These are phyloP conservation scores for Acrocera orbiculus DNA, from an alignment of 2,888 invertebrate species.

Conservation along the genomic window DNA sequence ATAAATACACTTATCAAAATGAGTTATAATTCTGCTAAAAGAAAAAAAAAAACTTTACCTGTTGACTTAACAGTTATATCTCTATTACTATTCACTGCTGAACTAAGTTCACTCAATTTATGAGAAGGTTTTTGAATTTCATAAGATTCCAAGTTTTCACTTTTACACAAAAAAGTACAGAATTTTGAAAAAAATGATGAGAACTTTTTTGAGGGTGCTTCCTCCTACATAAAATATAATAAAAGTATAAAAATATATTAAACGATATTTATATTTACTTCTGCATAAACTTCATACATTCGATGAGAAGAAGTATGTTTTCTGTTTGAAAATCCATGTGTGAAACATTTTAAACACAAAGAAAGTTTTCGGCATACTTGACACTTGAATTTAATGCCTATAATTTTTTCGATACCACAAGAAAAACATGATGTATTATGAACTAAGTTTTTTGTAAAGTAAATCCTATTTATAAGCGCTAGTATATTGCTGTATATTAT, in stretches of 20 bases:
- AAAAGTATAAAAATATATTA: background rate
- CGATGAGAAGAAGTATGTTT: constrained; percentile 24
- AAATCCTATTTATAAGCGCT: constrained; percentile 25
- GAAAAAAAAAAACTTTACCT: too few species aligned
- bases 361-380: constrained; percentile 25
- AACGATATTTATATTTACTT: constrained; percentile 14
- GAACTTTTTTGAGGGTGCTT: constrained; percentile 20
- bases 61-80: too few species aligned
- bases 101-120: too few species aligned
- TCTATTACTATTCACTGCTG: too few species aligned
- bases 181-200: constrained; percentile 22
- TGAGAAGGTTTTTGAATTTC: too few species aligned
- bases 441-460: constrained; percentile 24
- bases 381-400: constrained; percentile 29
- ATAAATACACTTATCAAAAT: too few species aligned
- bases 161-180: constrained; percentile 19
- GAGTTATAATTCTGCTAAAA: too few species aligned
- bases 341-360: constrained; percentile 27
- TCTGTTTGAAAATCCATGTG: constrained; percentile 19
- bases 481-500: constrained; percentile 27
- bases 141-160: too few species aligned
- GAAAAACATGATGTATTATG: constrained; percentile 24
- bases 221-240: constrained; percentile 13
- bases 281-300: constrained; percentile 26
- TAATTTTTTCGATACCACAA: constrained; percentile 23